Base-by-base conservation (phyloP, 2,888 invertebrate species). In the Cyclophora punctaria region DNA sequence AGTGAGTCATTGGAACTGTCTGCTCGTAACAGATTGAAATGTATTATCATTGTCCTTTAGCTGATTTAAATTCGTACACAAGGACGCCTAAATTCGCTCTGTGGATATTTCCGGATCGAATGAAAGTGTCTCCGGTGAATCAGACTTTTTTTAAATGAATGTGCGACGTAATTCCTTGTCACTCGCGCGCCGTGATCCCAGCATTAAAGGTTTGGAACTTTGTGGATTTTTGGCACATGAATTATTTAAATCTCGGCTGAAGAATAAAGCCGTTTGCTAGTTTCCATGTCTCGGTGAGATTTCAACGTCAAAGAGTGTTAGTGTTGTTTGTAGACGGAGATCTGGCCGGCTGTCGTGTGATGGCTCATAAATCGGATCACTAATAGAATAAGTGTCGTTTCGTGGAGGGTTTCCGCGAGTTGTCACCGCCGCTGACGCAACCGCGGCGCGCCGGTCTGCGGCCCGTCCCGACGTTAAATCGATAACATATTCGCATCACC, bases 41-140 rank as follows among this genome's bases (percentile, higher is more conserved):
- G 66, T 79, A 78, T 82, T 78, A 77, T 45, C 50, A 57, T 81
- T 80, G 78, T 86, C 82, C 83, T 83, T 79, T 76, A 70, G 66
- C 60, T 75, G 75, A 72, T 78, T 78, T 74, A 77, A 78, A 75
- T 73, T 72, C 70, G 73, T 69, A 75, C 75, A 73, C 85, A 88
- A 88, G 86, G 87, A 86, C 86, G 78, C 73, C 80, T 83, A 83
- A 83, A 79, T 83, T 73, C 69, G 80, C 72, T 59, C 71, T 60
- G 67, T 57, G 69, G 78, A 78, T 87, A 87, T 84, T 84, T 87
- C 83, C 86, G 85, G 71, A 80, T 78, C 77, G 67, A 73, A 83
- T 80, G 75, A 78, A 83, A 83, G 67, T 77, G 77, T 79, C 79
- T 79, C 71, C 62, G 75, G 69, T 86, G 86, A 88, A 78, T 87